Evolutionary conservation across 2,888 invertebrate species (phyloP).

Genomic region (Amiota communis): DNA sequence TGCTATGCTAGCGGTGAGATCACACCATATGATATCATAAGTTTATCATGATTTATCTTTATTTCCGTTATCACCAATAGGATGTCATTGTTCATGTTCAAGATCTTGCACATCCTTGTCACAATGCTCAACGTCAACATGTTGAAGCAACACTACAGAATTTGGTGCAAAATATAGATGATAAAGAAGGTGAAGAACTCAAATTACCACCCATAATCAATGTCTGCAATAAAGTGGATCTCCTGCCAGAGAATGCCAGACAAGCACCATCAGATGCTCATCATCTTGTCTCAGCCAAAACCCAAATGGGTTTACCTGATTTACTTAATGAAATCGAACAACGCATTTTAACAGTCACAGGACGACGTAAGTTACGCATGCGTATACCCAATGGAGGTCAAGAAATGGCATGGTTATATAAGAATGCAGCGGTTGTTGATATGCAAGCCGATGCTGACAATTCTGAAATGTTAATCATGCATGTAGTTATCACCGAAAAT

Average conservation of each 20-base stretch:
- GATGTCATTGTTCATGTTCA: conserved; percentile 86
- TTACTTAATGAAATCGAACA: conserved; percentile 66
- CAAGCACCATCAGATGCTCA: conserved; percentile 7
- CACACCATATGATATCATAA: background rate
- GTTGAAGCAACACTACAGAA: conserved; percentile 79
- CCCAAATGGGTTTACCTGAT: conserved; percentile 70
- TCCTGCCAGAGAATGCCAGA: conserved; percentile 59
- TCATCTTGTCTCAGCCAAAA: conserved; percentile 74
- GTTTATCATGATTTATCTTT: background rate
- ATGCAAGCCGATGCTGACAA: conserved; percentile 74
- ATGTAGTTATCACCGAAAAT: conserved; percentile 76
- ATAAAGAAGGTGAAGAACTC: conserved; percentile 40
- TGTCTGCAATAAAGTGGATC: conserved; percentile 85
- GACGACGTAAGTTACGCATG: conserved; percentile 75
- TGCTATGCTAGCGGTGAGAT: conserved; percentile 78
- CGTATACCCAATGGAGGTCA: conserved; percentile 77
- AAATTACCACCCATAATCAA: conserved; percentile 75
- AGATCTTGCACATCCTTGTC: conserved; percentile 85
- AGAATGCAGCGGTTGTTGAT: conserved; percentile 77
- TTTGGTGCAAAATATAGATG: conserved; percentile 72
- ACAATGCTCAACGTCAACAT: conserved; percentile 79
- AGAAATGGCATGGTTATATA: conserved; percentile 79
- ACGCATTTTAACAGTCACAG: conserved; percentile 75
- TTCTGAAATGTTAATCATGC: conserved; percentile 75
- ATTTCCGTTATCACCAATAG: conserved; percentile 75